Base-by-base conservation (phyloP, 2,113 vertebrate genomes). In the Eleginops maclovinus region DNA sequence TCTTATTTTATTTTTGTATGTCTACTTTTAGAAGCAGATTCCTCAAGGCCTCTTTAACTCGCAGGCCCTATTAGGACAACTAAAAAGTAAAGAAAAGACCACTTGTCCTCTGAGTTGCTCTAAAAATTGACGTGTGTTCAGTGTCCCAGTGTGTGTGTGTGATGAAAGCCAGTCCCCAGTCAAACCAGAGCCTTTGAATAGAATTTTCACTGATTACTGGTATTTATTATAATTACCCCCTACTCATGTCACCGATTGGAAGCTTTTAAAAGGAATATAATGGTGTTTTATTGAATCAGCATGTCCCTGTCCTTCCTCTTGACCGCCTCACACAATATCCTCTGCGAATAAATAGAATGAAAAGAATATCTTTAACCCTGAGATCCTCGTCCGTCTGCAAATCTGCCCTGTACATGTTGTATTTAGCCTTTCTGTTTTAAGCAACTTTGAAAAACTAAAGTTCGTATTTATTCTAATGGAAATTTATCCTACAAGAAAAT, bases 191-290 rank as follows among this genome's bases (percentile, higher is more conserved):
- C 87, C 93, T 95, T 95, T 95, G 95, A 96, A 96, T 94, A 93
- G 95, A 94, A 93, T 94, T 93, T 95, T 92, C 93, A 91, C 94
- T 96, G 96, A 97, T 98, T 96, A 96, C 93, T 90, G 94, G 92
- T 95, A 97, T 98, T 97, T 96, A 96, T 96, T 95, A 95, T 96
- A 97, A 97, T 98, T 97, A 97, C 92, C 92, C 94, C 90, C 91
- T 92, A 93, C 95, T 96, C 95, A 95, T 94, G 89, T 93, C 94
- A 93, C 90, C 95, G 96, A 94, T 36, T 96, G 94, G 95, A 95
- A 92, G 95, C 95, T 95, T 97, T 97, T 95, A 94, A 95, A 95
- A 93, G 91, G 94, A 95, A 93, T 94, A 95, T 95, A 96, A 96
- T 96, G 94, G 90, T 82, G 91, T 93, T 96, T 97, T 96, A 97